Percentiles rank a stretch among this genome's conserved stretches.
Conservation (phyloP, 2,888 invertebrate genomes). For the Lepidochitona cinerea region DNA sequence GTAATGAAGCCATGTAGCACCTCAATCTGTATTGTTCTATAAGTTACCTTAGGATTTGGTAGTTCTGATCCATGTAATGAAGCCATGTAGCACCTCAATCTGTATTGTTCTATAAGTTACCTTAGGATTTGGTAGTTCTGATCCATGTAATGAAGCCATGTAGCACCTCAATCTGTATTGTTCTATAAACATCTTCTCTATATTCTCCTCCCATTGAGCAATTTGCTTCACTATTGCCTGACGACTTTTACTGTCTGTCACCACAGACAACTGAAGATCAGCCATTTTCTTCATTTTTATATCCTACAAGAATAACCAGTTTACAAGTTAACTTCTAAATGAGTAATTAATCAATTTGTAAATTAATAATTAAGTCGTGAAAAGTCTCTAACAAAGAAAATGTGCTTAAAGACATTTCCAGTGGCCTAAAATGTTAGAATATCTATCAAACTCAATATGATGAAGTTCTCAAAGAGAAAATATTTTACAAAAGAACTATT, state of each 20-base stretch:
- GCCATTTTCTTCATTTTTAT: slow-evolving; percentile 98
- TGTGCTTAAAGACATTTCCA: too few species aligned
- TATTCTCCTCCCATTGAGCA: slow-evolving; percentile 96
- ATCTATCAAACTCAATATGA: too few species aligned
- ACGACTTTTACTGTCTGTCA: slow-evolving; percentile 91
- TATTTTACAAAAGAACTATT: too few species aligned
- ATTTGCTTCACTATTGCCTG: slow-evolving; percentile 95
- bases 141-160: slow-evolving; percentile 91
- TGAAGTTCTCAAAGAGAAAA: too few species aligned
- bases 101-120: slow-evolving; percentile 94
- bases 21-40: slow-evolving; percentile 96
- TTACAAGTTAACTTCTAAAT: too few species aligned
- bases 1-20: slow-evolving; percentile 97
- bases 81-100: slow-evolving; percentile 96
- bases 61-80: slow-evolving; percentile 88
- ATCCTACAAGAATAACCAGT: too few species aligned
- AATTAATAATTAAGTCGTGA: too few species aligned
- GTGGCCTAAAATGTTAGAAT: too few species aligned
- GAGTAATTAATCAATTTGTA: too few species aligned
- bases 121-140: slow-evolving; percentile 96
- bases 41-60: slow-evolving; percentile 94
- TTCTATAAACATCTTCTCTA: slow-evolving; percentile 95
- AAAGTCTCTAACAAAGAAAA: too few species aligned
- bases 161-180: slow-evolving; percentile 96
- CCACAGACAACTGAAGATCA: slow-evolving; percentile 97